Conservation (phyloP, 2,797 vertebrate species). For the Gobio occitaniae region DNA sequence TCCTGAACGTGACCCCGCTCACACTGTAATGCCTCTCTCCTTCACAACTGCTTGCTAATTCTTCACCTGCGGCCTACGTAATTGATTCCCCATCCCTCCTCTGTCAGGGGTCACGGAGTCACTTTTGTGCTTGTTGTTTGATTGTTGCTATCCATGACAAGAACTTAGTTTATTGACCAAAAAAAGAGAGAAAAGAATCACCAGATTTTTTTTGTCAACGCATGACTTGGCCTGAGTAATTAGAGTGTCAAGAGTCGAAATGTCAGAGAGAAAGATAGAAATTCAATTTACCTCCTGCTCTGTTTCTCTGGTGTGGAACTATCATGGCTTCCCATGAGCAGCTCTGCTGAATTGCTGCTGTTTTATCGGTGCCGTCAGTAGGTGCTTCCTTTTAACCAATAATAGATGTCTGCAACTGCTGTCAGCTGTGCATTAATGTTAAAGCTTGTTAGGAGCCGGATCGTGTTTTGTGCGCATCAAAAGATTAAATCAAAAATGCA, state of each 20-base stretch:
- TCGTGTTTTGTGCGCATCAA: not conserved
- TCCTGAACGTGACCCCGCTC: constrained; percentile 1
- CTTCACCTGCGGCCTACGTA: constrained; percentile 48
- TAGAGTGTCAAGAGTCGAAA: constrained; percentile 58
- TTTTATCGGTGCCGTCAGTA: constrained; percentile 46
- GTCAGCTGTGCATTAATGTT: constrained; percentile 42
- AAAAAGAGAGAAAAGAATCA: constrained; percentile 13
- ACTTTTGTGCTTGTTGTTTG: constrained; percentile 45
- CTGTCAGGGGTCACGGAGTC: constrained; percentile 37
- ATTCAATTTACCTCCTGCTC: constrained; percentile 55
- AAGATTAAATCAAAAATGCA: constrained; percentile 22
- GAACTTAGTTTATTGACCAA: constrained; percentile 46
- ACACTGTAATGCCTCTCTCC: constrained; percentile 13
- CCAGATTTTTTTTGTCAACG: constrained; percentile 44
- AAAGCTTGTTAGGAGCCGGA: constrained; percentile 19
- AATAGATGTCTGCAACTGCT: constrained; percentile 31
- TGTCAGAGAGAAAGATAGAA: constrained; percentile 56
- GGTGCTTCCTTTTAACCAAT: constrained; percentile 31
- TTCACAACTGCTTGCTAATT: constrained; percentile 54
- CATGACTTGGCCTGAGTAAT: constrained; percentile 54
- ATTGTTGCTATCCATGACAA: constrained; percentile 45
- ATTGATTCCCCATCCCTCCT: constrained; percentile 54
- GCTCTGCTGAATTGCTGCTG: constrained; percentile 37
- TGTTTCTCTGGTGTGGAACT: constrained; percentile 46
- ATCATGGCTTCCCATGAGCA: constrained; percentile 35